phyloP scores from a whole-genome alignment of 2,797 vertebrate genomes.

The Champsocephalus esox region DNA sequence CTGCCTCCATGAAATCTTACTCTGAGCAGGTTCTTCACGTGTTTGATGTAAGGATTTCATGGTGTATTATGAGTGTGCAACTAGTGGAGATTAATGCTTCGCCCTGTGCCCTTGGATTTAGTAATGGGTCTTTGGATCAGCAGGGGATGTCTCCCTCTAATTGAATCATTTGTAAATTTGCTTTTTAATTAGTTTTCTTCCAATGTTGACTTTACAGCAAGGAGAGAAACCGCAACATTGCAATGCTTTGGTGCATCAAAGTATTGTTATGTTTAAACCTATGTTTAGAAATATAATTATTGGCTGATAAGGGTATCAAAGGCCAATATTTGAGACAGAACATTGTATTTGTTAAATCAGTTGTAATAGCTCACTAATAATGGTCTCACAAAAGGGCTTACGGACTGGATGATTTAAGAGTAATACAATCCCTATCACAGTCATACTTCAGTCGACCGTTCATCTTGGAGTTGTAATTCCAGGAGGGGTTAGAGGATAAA shows the following conservation, averaged over 20 bases:
- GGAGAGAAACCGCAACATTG: conserved; percentile 1
- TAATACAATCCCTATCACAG: conserved; percentile 54
- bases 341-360: conserved; percentile 25
- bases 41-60: conserved; percentile 52
- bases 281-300: neutral
- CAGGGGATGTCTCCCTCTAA: conserved; percentile 6
- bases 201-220: conserved; percentile 18
- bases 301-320: conserved; percentile 3
- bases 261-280: conserved; percentile 7
- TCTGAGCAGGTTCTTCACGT: conserved; percentile 58
- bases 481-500: conserved; percentile 72
- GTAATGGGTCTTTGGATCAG: conserved; percentile 19
- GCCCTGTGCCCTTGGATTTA: conserved; percentile 31
- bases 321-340: conserved; percentile 27
- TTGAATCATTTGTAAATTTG: conserved; percentile 18
- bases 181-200: conserved; percentile 8
- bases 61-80: conserved; percentile 45
- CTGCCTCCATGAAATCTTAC: conserved; percentile 51
- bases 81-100: conserved; percentile 24
- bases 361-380: conserved; percentile 35
- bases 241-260: neutral
- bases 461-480: conserved; percentile 69
- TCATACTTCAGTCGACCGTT: conserved; percentile 60
- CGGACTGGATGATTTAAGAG: conserved; percentile 51
- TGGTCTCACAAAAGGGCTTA: conserved; percentile 30